Base-by-base conservation (phyloP, 2,888 invertebrate species). In the Meandrusa payeni region DNA sequence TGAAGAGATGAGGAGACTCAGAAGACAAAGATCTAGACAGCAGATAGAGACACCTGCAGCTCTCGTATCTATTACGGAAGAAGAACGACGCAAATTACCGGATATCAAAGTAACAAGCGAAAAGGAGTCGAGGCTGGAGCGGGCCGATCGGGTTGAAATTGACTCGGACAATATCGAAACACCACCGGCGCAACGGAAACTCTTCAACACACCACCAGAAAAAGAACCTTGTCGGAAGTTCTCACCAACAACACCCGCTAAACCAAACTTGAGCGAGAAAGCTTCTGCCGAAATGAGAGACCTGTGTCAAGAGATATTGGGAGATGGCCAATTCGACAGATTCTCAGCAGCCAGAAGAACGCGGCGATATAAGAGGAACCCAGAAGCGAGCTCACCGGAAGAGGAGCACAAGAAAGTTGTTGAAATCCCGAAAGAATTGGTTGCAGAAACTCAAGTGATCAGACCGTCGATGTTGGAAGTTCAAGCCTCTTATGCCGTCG, bases 131-230 rank as follows among this genome's bases (percentile, higher is more conserved):
- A 71, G 64, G 17, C 41, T 51, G 7, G 64, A 67, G 1, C 66
- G 69, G 29, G 59, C 89, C 9, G 93, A 94, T 57, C 92, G 92
- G 67, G 91, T 93, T 5, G 95, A 96, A 65, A 95, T 96, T 24
- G 96, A 96, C 71, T 95, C 95, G 1, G 96, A 96, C 58, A 96
- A 96, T 59, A 94, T 96, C 19, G 96, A 96, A 85, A 96, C 96
- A 1, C 96, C 96, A 10, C 96, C 96, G 2, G 94, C 93, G 0
- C 93, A 93, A 9, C 89, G 96, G 41, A 91, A 93, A 55, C 76
- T 91, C 15, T 92, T 93, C 62, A 91, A 89, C 43, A 90, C 92
- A 1, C 90, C 91, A 1, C 90, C 90, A 20, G 91, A 91, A 27
- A 90, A 90, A 51, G 90, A 88, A 55, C 90, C 90, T 0, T 91